phyloP scores from a whole-genome alignment of 2,888 invertebrate genomes.

The Bedellia somnulentella region DNA sequence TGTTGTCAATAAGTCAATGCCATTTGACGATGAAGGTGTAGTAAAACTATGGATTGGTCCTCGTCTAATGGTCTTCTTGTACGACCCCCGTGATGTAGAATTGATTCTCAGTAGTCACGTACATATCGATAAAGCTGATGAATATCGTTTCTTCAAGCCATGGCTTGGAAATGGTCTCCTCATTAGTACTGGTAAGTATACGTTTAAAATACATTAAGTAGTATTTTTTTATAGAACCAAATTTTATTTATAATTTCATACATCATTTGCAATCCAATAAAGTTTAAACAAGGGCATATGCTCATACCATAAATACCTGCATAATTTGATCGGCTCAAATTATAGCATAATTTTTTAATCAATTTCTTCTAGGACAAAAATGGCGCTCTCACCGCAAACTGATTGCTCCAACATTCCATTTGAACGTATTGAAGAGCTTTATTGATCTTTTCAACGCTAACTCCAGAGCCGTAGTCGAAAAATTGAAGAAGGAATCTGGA shows the following conservation, averaged over 20 bases:
- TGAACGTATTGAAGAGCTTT: constrained; percentile 85
- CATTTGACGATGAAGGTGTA: constrained; percentile 55
- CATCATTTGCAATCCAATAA: too few relatives aligned
- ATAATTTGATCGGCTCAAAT: too few relatives aligned
- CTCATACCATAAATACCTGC: too few relatives aligned
- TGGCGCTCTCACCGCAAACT: constrained; percentile 85
- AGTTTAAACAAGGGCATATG: too few relatives aligned
- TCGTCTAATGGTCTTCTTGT: constrained; percentile 71
- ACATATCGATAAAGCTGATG: constrained; percentile 78
- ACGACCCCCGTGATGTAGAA: constrained; percentile 78
- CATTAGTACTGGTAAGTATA: constrained; percentile 70
- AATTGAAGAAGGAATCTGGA: constrained; percentile 69
- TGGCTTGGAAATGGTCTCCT: constrained; percentile 83
- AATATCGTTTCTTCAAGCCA: constrained; percentile 80
- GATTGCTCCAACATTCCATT: constrained; percentile 86
- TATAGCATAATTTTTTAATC: too few relatives aligned
- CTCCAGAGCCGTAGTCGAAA: constrained; percentile 73
- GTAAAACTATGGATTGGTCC: constrained; percentile 78
- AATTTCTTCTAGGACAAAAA: constrained; percentile 65
- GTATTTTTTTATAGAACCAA: constrained; percentile 5
- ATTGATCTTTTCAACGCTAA: constrained; percentile 84
- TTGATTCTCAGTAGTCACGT: constrained; percentile 77
- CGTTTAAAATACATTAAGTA: constrained; percentile 10
- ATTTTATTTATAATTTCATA: not conserved
- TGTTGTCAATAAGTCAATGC: constrained; percentile 52